Evolutionary conservation across 23 tunicate genomes (phyloP).

Genomic region (Trididemnum miniatum): DNA sequence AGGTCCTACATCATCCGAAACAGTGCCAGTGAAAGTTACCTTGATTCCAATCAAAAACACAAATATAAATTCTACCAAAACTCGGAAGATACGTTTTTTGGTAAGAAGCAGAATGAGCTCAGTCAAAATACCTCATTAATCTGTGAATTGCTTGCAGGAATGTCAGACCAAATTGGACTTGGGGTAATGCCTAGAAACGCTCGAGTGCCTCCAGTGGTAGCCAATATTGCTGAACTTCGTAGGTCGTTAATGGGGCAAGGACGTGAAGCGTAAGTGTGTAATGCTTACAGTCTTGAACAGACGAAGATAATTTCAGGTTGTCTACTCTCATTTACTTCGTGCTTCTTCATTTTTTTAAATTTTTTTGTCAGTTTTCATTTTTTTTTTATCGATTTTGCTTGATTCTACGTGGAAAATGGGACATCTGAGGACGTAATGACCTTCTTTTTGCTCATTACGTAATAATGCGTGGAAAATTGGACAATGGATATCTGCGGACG

Average conservation of each 20-base stretch:
- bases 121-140: too few relatives aligned
- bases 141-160: too few relatives aligned
- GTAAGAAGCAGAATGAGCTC: too few relatives aligned
- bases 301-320: background rate
- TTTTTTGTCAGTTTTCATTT: too few relatives aligned
- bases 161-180: slow-evolving; percentile 80
- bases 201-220: slow-evolving; percentile 89
- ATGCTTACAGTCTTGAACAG: too few relatives aligned
- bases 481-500: too few relatives aligned
- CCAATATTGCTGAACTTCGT: slow-evolving; percentile 83
- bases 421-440: too few relatives aligned
- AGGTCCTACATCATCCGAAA: background rate
- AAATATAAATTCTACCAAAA: slow-evolving; percentile 19
- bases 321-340: background rate
- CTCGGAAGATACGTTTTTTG: slow-evolving; percentile 52
- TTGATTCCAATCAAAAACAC: background rate
- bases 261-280: slow-evolving; percentile 60
- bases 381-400: too few relatives aligned
- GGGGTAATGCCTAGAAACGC: slow-evolving; percentile 34
- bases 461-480: too few relatives aligned
- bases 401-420: too few relatives aligned
- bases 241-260: slow-evolving; percentile 92
- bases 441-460: too few relatives aligned
- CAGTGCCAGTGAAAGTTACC: background rate
- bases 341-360: too few relatives aligned